Base-by-base conservation (phyloP, 92 coral and sea anemone species). In the Porites cylindrica region DNA sequence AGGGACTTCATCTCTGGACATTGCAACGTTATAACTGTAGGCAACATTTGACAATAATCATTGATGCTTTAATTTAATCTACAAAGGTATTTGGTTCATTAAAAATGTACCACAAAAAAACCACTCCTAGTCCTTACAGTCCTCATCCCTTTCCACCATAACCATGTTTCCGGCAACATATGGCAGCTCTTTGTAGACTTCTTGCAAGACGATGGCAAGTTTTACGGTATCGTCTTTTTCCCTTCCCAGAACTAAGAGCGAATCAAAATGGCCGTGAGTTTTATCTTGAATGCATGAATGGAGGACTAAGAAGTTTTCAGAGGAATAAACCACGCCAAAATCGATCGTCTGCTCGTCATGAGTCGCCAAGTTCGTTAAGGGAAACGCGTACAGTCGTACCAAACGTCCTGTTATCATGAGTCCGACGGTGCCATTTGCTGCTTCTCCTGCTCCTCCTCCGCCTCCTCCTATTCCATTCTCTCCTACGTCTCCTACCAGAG, bases 241-340 rank as follows among this genome's bases (percentile, higher is more conserved):
- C 14, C 14, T 70, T 3, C 65, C 2, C 4, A 75, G 29, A 1
- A 56, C 63, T 47, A 75, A 53, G 7, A 75, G 6, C 4, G 79
- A n/a, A 23, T 75, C 79, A 20, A 75, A 75, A 21, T 75, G 63
- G 1, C 79, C 79, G 38, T 75, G 79, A 3, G 79, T 75, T 13
- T 9, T 24, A 18, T 75, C 79, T 4, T 12, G 4, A 2, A 75
- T 53, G 8, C 79, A 75, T 47, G 65, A 75, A 20, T 75, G 79
- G n/a, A 75, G 65, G 3, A 75, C 50, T n/a, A 75, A 14, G 51
- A 53, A 75, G 24, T n/a, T 12, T 2, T 10, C 11, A 12, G 32
- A 8, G 8, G 47, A 18, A 17, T 52, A 54, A 9, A 75, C 47
- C 12, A 75, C 79, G 1, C 79, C 79, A 23, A 75, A 75, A 20